phyloP scores from a whole-genome alignment of 1,140 invertebrate species.

The Cotesia glomerata region DNA sequence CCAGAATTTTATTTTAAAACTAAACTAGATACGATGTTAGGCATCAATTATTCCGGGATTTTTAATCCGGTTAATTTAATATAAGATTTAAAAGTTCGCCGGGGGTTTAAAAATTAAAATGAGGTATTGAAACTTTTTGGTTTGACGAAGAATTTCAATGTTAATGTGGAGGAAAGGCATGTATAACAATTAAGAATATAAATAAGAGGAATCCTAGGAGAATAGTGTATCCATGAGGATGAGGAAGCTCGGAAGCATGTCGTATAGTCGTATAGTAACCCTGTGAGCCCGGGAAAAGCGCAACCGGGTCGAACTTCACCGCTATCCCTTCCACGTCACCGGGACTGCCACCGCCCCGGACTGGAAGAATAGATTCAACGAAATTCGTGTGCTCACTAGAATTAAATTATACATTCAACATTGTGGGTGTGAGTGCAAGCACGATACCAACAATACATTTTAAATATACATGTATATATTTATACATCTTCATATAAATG shows the following conservation, averaged over 20 bases:
- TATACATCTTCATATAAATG: background rate
- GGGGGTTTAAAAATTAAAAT: too few relatives aligned
- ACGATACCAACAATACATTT: constrained; percentile 32
- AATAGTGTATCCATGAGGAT: constrained; percentile 9
- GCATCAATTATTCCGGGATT: too few relatives aligned
- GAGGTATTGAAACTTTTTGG: too few relatives aligned
- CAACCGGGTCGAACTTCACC: constrained; percentile 24
- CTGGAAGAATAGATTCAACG: constrained; percentile 27
- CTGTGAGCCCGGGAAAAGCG: constrained; percentile 24
- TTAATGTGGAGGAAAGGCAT: background rate
- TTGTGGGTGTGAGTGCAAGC: background rate
- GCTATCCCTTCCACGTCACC: background rate
- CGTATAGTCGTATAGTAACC: constrained; percentile 11
- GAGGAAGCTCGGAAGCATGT: constrained; percentile 5
- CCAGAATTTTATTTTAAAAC: too few relatives aligned
- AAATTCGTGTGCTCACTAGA: constrained; percentile 33
- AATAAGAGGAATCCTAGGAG: background rate
- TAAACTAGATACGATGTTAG: too few relatives aligned
- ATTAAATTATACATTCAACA: constrained; percentile 52
- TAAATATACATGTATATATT: background rate
- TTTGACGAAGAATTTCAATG: background rate
- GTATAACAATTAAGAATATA: constrained; percentile 1
- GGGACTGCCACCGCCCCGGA: constrained; percentile 9
- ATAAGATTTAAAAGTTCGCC: too few relatives aligned
- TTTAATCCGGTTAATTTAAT: too few relatives aligned